Evolutionary conservation across 2,888 invertebrate genomes (phyloP), one percentile per base, ranked within the genome.

Genomic region (Elmis aenea): DNA sequence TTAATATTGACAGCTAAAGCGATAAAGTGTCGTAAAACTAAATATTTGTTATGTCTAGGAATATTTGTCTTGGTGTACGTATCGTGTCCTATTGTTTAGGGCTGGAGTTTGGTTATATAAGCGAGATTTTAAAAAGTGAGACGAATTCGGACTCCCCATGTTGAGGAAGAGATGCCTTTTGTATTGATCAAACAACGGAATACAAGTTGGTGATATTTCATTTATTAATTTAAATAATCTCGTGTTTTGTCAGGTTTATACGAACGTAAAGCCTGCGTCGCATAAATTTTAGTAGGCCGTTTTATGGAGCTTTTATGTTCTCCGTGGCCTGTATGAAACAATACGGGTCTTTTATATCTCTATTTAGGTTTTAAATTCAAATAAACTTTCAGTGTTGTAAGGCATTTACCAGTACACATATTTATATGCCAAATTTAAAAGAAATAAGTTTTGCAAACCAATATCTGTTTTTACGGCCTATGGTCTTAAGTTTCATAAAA

Each of bases 141-240:
- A 40, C 38, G 45, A 41, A 38, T 45, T 45, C 39, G 40, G 48
- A 48, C 48, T 48, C 45, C 48, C 48, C 48, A 48, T 40, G 48
- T 45, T 33, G 43, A 45, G 33, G 38, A 42, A 42, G 42, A 42
- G 40, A 26, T 38, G 38, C 36, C 32, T 21, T 42, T 42, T 40
- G 39, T 45, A 27, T 42, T 36, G 13, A 20, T 33, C 36, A 40
- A 45, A 45, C 48, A 48, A 48, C 45, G 20, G 25, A 15, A 13
- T n/a, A n/a, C 26, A 42, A 45, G 48, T 45, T 45, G 47, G 47
- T 40, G 47, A 48, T 41, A 38, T 27, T 33, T 23, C 34, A 31
- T 45, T 48, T 40, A 48, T 48, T 48, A 45, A 45, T 45, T 45
- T 45, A 44, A 44, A 47, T 44, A 41, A 47, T 47, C 44, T 33